phyloP scores from a whole-genome alignment of 2,888 invertebrate species.

The Sphecodes monilicornis region DNA sequence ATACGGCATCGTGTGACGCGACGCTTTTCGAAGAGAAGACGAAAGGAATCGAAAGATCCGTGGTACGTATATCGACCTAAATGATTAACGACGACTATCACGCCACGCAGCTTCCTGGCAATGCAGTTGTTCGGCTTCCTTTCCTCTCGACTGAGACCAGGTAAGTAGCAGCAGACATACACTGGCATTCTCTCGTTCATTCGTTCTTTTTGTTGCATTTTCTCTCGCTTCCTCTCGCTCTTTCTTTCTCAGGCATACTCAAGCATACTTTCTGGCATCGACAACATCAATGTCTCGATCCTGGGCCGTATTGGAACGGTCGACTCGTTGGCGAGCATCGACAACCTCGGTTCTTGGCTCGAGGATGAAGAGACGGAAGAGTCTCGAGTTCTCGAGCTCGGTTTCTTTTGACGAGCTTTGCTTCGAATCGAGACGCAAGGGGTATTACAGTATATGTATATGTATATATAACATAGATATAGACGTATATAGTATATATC shows the following conservation, averaged over 20 bases:
- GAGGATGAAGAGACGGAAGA: constrained; percentile 22
- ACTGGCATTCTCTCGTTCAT: not conserved
- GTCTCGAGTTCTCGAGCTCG: constrained; percentile 28
- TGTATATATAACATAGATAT: not conserved
- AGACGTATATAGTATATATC: constrained; percentile 1
- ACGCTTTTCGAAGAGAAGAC: constrained; percentile 43
- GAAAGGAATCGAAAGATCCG: constrained; percentile 48
- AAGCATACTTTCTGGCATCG: constrained; percentile 5
- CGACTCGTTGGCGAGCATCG: constrained; percentile 20
- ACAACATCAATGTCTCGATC: constrained; percentile 8
- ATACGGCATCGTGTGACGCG: constrained; percentile 30
- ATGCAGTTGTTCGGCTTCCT: constrained; percentile 35
- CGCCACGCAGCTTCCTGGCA: constrained; percentile 36
- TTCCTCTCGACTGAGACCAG: constrained; percentile 40
- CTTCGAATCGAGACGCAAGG: constrained; percentile 34
- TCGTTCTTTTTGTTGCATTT: not conserved
- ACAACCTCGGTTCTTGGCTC: not conserved
- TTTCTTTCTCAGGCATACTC: not conserved
- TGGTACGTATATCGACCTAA: constrained; percentile 41
- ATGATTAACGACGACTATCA: constrained; percentile 35
- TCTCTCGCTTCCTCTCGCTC: not conserved
- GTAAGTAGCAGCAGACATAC: constrained; percentile 19
- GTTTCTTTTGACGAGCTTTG: not conserved
- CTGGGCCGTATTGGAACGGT: not conserved
- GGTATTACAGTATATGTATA: not conserved